Evolutionary conservation across 2,888 invertebrate genomes (phyloP).

Genomic region (Synergus umbraculus): DNA sequence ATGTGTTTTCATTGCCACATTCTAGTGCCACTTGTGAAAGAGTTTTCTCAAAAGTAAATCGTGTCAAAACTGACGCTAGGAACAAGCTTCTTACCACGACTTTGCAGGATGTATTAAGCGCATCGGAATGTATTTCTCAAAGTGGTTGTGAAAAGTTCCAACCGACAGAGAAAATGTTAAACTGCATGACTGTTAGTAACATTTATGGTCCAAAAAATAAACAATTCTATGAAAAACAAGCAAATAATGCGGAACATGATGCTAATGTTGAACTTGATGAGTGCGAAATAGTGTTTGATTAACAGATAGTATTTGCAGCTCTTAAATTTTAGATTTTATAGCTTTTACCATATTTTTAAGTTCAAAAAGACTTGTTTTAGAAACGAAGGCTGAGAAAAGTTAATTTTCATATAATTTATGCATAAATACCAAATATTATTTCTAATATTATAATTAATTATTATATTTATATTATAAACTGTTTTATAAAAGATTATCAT

Average conservation of each 20-base stretch:
- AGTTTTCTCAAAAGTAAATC: background rate
- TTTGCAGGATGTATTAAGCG: background rate
- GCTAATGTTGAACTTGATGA: too few species aligned
- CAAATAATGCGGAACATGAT: too few species aligned
- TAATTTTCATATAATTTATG: background rate
- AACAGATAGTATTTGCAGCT: too few species aligned
- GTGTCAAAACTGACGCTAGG: too few species aligned
- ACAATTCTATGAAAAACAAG: too few species aligned
- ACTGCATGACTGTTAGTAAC: background rate
- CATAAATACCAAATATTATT: background rate
- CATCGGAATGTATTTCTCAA: background rate
- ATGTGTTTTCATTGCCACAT: constrained; percentile 10
- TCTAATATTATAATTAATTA: too few species aligned
- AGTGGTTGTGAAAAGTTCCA: background rate
- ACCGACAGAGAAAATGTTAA: background rate
- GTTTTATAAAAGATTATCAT: too few species aligned
- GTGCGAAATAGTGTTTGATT: too few species aligned
- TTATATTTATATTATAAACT: too few species aligned
- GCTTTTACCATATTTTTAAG: background rate
- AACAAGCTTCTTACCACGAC: background rate
- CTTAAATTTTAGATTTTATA: background rate
- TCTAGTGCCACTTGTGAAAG: constrained; percentile 5
- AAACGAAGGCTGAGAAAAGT: background rate
- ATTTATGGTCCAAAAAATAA: background rate
- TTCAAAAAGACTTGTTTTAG: background rate